phyloP scores from a whole-genome alignment of 2,797 vertebrate species.

The Rhabdomys pumilio region DNA sequence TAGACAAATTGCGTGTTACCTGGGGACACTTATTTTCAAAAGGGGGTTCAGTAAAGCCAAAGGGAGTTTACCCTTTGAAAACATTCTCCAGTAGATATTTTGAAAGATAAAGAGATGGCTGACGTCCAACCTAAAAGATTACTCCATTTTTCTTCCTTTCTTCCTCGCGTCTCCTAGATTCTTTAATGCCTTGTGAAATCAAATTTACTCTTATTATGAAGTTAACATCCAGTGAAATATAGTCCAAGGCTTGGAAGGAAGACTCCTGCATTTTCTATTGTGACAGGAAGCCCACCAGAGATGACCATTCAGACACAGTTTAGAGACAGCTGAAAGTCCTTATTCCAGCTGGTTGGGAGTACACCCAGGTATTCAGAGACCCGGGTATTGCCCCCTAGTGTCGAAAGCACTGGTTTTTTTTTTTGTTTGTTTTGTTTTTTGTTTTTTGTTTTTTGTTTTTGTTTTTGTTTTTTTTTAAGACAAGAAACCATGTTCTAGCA shows the following conservation, averaged over 20 bases:
- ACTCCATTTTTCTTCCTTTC: slow-evolving; percentile 78
- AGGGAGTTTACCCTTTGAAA: slow-evolving; percentile 31
- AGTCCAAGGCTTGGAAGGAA: slow-evolving; percentile 70
- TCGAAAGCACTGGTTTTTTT: not conserved
- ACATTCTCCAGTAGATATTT: slow-evolving; percentile 51
- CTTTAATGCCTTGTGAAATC: slow-evolving; percentile 80
- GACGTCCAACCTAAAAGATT: slow-evolving; percentile 70
- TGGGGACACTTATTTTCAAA: slow-evolving; percentile 59
- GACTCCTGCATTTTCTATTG: slow-evolving; percentile 53
- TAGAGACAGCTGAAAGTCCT: not conserved
- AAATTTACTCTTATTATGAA: slow-evolving; percentile 85
- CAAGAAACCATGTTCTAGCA: not conserved
- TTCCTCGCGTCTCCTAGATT: slow-evolving; percentile 68
- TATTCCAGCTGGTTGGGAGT: not conserved
- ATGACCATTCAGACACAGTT: not conserved
- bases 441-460: not conserved
- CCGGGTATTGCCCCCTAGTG: not conserved
- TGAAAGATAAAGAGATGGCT: slow-evolving; percentile 46
- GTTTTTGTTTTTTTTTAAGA: not conserved
- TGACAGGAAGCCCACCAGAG: not conserved
- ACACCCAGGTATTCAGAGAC: not conserved
- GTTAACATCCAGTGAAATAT: slow-evolving; percentile 79
- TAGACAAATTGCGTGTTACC: slow-evolving; percentile 2
- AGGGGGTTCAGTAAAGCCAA: slow-evolving; percentile 63
- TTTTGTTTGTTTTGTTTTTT: not conserved